phyloP scores from a whole-genome alignment of 2,113 vertebrate species.

The Catharus bicknelli region DNA sequence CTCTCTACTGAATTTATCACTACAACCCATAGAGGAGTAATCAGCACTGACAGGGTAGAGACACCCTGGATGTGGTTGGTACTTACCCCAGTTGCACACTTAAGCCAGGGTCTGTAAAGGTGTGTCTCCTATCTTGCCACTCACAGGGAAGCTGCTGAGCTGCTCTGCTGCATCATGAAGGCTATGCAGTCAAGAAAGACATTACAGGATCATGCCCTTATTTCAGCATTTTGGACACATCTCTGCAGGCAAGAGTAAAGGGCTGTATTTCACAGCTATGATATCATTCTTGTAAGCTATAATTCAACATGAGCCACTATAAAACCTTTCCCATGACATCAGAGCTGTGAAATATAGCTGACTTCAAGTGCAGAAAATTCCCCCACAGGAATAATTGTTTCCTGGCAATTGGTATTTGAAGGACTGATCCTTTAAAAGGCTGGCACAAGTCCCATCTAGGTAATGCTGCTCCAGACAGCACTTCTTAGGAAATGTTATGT shows the following conservation, averaged over 20 bases:
- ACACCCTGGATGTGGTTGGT: background rate
- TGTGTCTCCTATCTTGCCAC: background rate
- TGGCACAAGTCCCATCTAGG: slow-evolving; percentile 38
- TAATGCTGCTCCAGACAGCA: slow-evolving; percentile 22
- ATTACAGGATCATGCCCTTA: background rate
- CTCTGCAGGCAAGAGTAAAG: slow-evolving; percentile 39
- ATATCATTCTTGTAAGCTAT: slow-evolving; percentile 48
- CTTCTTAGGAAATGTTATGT: background rate
- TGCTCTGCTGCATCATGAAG: background rate
- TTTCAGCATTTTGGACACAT: slow-evolving; percentile 33
- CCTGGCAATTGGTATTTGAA: slow-evolving; percentile 69
- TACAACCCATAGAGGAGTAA: background rate
- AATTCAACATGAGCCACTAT: slow-evolving; percentile 67
- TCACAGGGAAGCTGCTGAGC: background rate
- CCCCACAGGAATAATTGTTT: slow-evolving; percentile 66
- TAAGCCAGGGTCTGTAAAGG: background rate
- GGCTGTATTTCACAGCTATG: slow-evolving; percentile 56
- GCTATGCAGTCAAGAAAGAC: background rate
- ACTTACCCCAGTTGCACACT: fast-evolving
- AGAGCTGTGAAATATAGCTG: slow-evolving; percentile 74
- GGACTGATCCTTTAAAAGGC: slow-evolving; percentile 62
- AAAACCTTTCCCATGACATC: slow-evolving; percentile 71
- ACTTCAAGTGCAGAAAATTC: slow-evolving; percentile 67
- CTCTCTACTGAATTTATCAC: background rate
- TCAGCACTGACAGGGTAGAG: background rate